phyloP scores from a whole-genome alignment of 2,113 vertebrate species.

The Psittacus erithacus region DNA sequence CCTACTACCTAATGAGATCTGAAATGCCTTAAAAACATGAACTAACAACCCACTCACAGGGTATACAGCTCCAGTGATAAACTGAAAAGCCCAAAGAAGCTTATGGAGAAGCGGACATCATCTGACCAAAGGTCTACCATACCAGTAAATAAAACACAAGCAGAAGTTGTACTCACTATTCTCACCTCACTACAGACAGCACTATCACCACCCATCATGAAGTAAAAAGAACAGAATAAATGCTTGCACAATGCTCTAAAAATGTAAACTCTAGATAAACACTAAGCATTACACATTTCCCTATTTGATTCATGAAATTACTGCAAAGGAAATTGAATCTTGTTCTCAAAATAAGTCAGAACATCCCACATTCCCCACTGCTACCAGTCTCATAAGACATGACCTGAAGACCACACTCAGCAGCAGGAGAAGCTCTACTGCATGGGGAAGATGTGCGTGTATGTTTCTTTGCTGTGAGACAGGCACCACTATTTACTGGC shows the following conservation, averaged over 20 bases:
- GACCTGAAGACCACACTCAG: background rate
- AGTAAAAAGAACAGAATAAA: background rate
- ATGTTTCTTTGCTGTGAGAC: background rate
- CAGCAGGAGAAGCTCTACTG: background rate
- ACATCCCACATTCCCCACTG: background rate
- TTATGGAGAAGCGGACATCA: background rate
- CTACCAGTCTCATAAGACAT: background rate
- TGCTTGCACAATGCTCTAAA: background rate
- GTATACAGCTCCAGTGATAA: background rate
- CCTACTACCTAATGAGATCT: background rate
- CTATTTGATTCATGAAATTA: slow-evolving; percentile 3
- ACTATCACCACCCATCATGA: background rate
- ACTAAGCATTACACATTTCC: slow-evolving; percentile 2
- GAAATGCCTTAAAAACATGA: background rate
- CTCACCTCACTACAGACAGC: background rate
- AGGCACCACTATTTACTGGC: background rate
- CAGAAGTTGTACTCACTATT: background rate
- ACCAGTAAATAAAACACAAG: background rate
- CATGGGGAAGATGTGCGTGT: background rate
- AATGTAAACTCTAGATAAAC: background rate
- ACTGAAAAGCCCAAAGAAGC: background rate
- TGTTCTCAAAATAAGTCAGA: background rate
- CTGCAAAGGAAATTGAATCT: background rate
- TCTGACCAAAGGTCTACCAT: background rate
- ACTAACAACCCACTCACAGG: background rate